Base-by-base conservation (phyloP, 92 coral and sea anemone species). In the Siderastrea siderea region DNA sequence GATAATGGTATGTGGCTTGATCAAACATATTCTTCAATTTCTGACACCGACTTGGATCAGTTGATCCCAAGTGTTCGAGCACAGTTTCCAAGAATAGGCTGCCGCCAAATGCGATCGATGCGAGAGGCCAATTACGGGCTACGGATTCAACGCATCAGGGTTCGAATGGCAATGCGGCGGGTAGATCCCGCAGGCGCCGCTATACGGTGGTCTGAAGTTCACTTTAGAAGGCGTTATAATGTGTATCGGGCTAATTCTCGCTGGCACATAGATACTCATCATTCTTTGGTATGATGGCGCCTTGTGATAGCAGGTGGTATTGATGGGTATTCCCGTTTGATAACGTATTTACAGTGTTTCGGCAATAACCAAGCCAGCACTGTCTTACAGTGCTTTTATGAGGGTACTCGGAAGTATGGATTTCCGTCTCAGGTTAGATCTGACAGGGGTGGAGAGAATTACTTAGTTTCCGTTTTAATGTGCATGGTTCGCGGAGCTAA, bases 241-340 rank as follows among this genome's bases (percentile, higher is more conserved):
- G 77, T 91, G 11, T 88, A 88, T 48, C 88, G 87, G 3, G 82
- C 90, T 4, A 86, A 91, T 2, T 77, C 93, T 1, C 62, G 79
- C 3, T 80, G 91, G 91, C 90, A 84, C 47, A 79, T 88, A 2
- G 92, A 91, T 8, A 92, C 82, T 0, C 46, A 68, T 1, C 83
- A 76, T 11, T 84, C 79, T 43, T 55, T 89, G 3, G 79, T 77
- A 16, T 64, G 84, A 2, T 88, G 94, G 92, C 85, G 86, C 2
- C 88, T 88, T 75, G 92, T 68, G 9, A 79, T 88, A 60, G 89
- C 88, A 16, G 78, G 94, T 4, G 19, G 91, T 4, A 68, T 87
- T 47, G 86, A 87, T 52, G 90, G 92, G 2, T 92, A 12, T 78
- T 87, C 89, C 10, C 59, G 86, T 14, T 71, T 87, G 1, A 66